Base-by-base conservation (phyloP, 2,888 invertebrate genomes). In the Miltochrista miniata region DNA sequence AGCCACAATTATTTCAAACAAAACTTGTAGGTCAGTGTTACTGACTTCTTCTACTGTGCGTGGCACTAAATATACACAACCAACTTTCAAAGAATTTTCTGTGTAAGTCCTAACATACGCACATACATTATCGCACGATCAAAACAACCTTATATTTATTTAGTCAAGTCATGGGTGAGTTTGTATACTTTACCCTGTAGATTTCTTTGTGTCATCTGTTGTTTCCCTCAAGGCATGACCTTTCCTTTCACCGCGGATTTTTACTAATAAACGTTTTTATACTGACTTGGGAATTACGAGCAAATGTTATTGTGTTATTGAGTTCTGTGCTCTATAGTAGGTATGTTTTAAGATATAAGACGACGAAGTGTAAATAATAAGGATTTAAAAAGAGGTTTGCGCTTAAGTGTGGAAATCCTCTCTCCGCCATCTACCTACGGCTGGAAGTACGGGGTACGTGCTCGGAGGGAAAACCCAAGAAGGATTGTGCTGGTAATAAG, bases 191-290 rank as follows among this genome's bases (percentile, higher is more conserved):
- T 45, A 45, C 54, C 37, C 50, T 30, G 53, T 59, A 59, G 54
- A 49, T 52, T 58, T 56, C 61, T 61, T 64, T 61, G 35, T 54
- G 60, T 65, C 62, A 69, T 68, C 57, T 60, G 67, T 63, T 66
- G 70, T 70, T 62, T 72, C 60, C 70, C 70, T 51, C 49, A 51
- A 49, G 66, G 65, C 61, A 57, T 57, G 62, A 56, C 62, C 65
- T 64, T 62, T 61, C 56, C 61, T 54, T 59, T 66, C 58, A 47
- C 41, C 51, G 46, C 51, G 40, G 53, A 54, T 56, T 70, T 57
- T 48, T 48, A 51, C 43, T 59, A 54, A 60, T 59, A 52, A 51
- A 48, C 49, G 49, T 45, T 39, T 47, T 51, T 30, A 35, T 39
- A 34, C 37, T 38, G 33, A 13, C 40, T 48, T 31, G 45, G 41